Evolutionary conservation across 2,797 vertebrate species (phyloP).

Genomic region (Hoplostethus atlanticus): DNA sequence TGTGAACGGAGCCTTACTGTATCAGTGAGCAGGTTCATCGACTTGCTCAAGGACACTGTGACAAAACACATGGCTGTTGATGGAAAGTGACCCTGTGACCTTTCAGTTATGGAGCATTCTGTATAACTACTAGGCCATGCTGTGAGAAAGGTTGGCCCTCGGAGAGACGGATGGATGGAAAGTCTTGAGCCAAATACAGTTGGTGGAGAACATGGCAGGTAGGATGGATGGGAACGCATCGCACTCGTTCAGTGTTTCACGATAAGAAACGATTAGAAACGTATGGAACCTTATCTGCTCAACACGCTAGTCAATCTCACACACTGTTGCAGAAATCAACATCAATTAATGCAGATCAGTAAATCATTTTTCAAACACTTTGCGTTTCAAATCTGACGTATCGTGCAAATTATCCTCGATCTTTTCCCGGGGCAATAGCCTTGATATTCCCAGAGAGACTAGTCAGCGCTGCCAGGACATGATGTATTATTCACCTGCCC

Average conservation of each 20-base stretch:
- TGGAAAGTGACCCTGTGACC: not conserved
- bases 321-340: constrained; percentile 16
- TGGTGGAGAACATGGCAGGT: not conserved
- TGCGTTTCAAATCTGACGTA: constrained; percentile 9
- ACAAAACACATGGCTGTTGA: not conserved
- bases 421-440: not conserved
- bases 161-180: not conserved
- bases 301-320: constrained; percentile 9
- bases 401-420: constrained; percentile 19
- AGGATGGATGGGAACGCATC: not conserved
- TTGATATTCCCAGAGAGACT: not conserved
- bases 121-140: not conserved
- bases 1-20: too few relatives aligned
- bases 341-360: constrained; percentile 29
- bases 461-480: not conserved
- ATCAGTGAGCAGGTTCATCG: not conserved
- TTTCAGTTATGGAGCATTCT: not conserved
- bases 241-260: not conserved
- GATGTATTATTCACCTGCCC: constrained; percentile 31
- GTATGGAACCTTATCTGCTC: too few relatives aligned
- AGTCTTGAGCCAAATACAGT: not conserved
- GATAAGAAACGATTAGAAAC: not conserved
- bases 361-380: constrained; percentile 15
- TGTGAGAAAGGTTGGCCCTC: not conserved
- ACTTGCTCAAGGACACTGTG: not conserved